These are phyloP conservation scores for Scaptomyza pallida DNA, from an alignment of 1,140 invertebrate genomes.

Conservation along the genomic window DNA sequence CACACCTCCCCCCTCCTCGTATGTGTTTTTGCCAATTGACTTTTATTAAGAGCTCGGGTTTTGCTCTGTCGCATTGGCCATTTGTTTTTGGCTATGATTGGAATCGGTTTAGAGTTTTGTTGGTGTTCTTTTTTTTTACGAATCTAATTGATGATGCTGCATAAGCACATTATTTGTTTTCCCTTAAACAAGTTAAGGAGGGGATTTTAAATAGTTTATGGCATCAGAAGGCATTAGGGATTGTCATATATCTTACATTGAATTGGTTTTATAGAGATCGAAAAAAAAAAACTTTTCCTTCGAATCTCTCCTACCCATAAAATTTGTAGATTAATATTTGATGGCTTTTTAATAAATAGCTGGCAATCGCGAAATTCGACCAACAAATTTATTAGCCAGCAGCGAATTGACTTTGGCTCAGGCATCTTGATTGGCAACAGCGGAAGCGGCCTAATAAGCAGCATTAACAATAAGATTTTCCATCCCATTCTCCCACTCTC, in stretches of 20 bases:
- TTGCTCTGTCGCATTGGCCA: constrained; percentile 52
- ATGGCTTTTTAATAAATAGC: constrained; percentile 60
- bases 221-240: background rate
- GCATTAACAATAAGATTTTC: constrained; percentile 17
- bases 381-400: constrained; percentile 63
- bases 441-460: constrained; percentile 68
- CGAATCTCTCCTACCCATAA: background rate
- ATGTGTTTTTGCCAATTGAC: constrained; percentile 61
- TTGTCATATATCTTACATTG: background rate
- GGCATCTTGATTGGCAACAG: constrained; percentile 40
- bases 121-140: too few species aligned
- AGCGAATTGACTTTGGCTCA: constrained; percentile 39
- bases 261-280: too few species aligned
- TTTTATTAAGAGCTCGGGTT: constrained; percentile 70
- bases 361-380: constrained; percentile 17
- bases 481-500: background rate
- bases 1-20: background rate
- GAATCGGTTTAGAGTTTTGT: constrained; percentile 63
- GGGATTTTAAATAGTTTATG: constrained; percentile 17
- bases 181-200: background rate
- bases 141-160: constrained; percentile 46
- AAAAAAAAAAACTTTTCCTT: too few species aligned
- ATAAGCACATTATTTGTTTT: constrained; percentile 39
- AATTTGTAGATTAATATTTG: constrained; percentile 34
- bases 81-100: constrained; percentile 71